phyloP scores from a whole-genome alignment of 2,113 vertebrate genomes.

The Grammatotria lemairii region DNA sequence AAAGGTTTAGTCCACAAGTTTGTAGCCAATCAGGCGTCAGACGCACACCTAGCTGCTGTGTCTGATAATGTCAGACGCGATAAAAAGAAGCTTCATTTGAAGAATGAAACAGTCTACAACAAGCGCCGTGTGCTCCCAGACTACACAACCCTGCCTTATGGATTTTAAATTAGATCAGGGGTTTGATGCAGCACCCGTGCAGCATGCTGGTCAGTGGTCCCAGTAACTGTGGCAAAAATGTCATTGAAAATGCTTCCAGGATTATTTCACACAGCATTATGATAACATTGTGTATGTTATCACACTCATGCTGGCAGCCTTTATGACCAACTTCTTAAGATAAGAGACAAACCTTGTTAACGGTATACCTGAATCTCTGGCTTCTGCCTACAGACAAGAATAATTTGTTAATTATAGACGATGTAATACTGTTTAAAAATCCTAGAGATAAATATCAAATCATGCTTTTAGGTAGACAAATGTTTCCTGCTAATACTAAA shows the following conservation, averaged over 20 bases:
- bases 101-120: fast-evolving
- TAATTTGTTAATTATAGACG: fast-evolving
- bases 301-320: fast-evolving
- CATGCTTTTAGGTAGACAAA: fast-evolving
- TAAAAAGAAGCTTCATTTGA: background rate
- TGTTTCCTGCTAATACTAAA: fast-evolving
- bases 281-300: fast-evolving
- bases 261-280: fast-evolving
- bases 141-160: fast-evolving
- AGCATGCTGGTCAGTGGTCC: fast-evolving
- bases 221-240: fast-evolving
- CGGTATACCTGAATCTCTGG: fast-evolving
- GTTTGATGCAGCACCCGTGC: fast-evolving
- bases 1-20: too few species aligned
- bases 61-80: fast-evolving
- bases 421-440: fast-evolving
- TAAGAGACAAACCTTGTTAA: background rate
- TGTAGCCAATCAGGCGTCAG: too few species aligned
- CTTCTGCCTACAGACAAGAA: fast-evolving
- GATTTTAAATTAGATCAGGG: fast-evolving
- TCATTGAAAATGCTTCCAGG: fast-evolving
- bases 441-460: fast-evolving
- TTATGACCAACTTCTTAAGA: fast-evolving
- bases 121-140: fast-evolving
- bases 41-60: too few species aligned